Evolutionary conservation across 2,888 invertebrate genomes (phyloP).

Genomic region (Lasius platythorax): DNA sequence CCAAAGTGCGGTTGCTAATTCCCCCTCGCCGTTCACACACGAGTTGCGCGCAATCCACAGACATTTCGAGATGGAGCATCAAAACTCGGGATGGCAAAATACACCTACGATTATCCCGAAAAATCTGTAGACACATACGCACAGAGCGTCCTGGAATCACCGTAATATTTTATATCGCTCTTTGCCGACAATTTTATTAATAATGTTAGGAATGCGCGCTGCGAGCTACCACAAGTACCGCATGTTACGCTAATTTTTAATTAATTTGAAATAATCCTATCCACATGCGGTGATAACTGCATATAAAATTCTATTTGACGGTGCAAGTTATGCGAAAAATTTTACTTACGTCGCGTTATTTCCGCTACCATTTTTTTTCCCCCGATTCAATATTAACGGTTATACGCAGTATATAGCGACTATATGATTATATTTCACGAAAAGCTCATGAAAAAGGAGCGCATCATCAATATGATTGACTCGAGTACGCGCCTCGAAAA

Average conservation of each 20-base stretch:
- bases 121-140: constrained; percentile 2
- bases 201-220: constrained; percentile 52
- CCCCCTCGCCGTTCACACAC: constrained; percentile 25
- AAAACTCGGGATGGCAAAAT: constrained; percentile 33
- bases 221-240: constrained; percentile 19
- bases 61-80: constrained; percentile 60
- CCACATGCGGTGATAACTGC: constrained; percentile 47
- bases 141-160: not conserved
- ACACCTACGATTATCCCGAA: constrained; percentile 32
- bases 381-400: not conserved
- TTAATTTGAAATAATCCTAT: constrained; percentile 60
- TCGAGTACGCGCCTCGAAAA: constrained; percentile 3
- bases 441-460: not conserved
- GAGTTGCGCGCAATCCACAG: constrained; percentile 56
- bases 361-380: not conserved
- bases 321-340: constrained; percentile 42
- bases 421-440: not conserved
- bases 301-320: constrained; percentile 57
- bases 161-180: not conserved
- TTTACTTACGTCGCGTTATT: constrained; percentile 34
- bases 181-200: constrained; percentile 64
- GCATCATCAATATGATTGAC: constrained; percentile 13
- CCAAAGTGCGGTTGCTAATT: constrained; percentile 74
- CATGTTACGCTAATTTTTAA: constrained; percentile 63
- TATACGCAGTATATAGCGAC: not conserved